Conservation (phyloP, 2,888 invertebrate species). For the Gnatocerus cornutus region DNA sequence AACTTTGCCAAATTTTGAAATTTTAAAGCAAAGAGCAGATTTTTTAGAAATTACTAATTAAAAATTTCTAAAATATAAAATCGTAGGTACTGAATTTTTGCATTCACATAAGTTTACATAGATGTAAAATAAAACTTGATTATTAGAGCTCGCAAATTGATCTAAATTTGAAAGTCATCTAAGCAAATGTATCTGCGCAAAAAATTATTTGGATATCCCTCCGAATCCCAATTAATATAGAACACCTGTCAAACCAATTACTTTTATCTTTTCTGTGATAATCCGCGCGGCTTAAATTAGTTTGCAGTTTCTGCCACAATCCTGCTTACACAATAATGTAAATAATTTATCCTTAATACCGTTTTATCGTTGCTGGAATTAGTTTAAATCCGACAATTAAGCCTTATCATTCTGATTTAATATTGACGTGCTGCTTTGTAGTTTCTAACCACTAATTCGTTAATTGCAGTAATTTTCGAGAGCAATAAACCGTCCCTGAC, state of each 20-base stretch:
- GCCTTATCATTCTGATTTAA: neutral
- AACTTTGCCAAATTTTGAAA: too few relatives aligned
- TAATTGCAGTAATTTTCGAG: neutral
- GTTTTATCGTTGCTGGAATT: neutral
- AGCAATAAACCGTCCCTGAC: constrained; percentile 1
- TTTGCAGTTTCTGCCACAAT: constrained; percentile 10
- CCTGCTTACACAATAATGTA: constrained; percentile 8
- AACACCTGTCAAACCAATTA: constrained; percentile 10
- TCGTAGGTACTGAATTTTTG: too few relatives aligned
- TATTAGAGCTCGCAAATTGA: too few relatives aligned
- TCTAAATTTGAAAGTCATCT: neutral
- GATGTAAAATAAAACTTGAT: too few relatives aligned
- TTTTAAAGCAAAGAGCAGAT: too few relatives aligned
- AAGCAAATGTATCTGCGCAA: too few relatives aligned
- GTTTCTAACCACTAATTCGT: too few relatives aligned
- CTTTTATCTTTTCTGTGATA: neutral
- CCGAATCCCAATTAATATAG: neutral
- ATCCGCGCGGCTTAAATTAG: constrained; percentile 6
- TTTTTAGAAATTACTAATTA: too few relatives aligned
- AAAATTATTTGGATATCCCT: too few relatives aligned
- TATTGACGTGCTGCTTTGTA: neutral
- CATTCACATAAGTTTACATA: too few relatives aligned
- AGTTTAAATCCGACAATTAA: neutral
- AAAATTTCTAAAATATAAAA: too few relatives aligned
- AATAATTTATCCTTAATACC: constrained; percentile 1